Base-by-base conservation (phyloP, 2,797 vertebrate genomes). In the Falco peregrinus region DNA sequence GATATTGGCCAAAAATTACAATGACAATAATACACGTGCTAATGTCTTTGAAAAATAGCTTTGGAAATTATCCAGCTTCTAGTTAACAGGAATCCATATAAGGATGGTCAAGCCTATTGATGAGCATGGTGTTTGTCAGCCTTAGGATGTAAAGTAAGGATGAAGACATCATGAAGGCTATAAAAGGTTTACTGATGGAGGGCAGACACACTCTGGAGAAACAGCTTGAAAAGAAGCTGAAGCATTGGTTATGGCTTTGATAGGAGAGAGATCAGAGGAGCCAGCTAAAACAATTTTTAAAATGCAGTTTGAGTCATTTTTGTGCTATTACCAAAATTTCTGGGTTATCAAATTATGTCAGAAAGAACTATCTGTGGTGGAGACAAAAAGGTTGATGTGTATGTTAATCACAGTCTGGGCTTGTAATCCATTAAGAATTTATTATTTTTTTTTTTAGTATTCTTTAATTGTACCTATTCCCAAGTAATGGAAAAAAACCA, bases 301-400 rank as follows among this genome's bases (percentile, higher is more conserved):
- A 75, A 81, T 19, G 10, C 3, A 59, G 16, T 60, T 91, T 84
- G 37, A 51, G 82, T 78, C 4, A 45, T 53, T 61, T 68, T 87
- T 71, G 15, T 57, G n/a, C 15, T 76, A 69, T 95, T 91, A 69
- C 39, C 80, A 95, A 93, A 73, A 51, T 57, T 53, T 88, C 20
- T 41, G 2, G 67, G 16, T 60, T 71, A 90, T 95, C 50, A 94
- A 65, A 92, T 95, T 89, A 84, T 93, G 63, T 80, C 59, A 95
- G 75, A 95, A 96, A 86, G 48, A 96, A 77, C 65, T 82, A 37
- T 59, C 37, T 96, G 51, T 90, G 45, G 37, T 83, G 61, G 92
- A 93, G 75, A 96, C 29, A 80, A 91, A 95, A 96, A 95, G 73
- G 31, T 77, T 90, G 77, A 90, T 93, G 41, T 71, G 59, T 39